Evolutionary conservation across 2,113 vertebrate genomes (phyloP).

Genomic region (Sebastes fasciatus): DNA sequence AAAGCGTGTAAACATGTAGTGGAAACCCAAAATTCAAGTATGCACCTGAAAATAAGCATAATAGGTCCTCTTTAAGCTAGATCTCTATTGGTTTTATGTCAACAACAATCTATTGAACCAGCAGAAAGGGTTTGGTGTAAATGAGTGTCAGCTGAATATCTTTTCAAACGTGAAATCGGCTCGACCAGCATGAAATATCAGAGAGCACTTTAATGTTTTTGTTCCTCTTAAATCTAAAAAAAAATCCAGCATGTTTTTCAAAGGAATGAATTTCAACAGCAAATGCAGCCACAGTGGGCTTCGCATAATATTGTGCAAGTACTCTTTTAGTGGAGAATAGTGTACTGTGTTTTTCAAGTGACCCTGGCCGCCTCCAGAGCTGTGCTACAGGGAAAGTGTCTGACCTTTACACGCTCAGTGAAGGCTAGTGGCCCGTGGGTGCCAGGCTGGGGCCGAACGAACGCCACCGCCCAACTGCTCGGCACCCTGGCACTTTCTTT

Average conservation of each 20-base stretch:
- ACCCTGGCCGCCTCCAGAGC: conserved; percentile 25
- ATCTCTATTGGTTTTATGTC: conserved; percentile 2
- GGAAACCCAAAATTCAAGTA: too few species aligned
- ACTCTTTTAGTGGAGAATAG: background rate
- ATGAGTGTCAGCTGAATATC: background rate
- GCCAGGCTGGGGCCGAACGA: conserved; percentile 18
- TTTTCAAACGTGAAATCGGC: background rate
- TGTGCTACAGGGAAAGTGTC: conserved; percentile 16
- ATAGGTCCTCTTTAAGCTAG: too few species aligned
- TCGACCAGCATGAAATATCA: background rate
- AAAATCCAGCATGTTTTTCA: background rate
- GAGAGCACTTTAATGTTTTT: background rate
- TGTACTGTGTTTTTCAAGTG: conserved; percentile 10
- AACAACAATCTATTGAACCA: background rate
- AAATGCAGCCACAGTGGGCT: background rate
- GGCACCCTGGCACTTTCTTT: background rate
- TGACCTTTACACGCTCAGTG: conserved; percentile 62
- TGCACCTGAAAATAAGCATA: too few species aligned
- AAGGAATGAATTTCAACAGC: background rate
- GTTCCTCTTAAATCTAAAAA: background rate
- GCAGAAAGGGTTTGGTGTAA: conserved; percentile 3
- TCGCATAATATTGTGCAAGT: background rate
- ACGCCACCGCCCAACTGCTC: conserved; percentile 21
- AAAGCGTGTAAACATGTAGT: too few species aligned
- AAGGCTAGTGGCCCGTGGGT: conserved; percentile 30